Conservation (phyloP, 2,797 vertebrate species). For the Momotus momota region DNA sequence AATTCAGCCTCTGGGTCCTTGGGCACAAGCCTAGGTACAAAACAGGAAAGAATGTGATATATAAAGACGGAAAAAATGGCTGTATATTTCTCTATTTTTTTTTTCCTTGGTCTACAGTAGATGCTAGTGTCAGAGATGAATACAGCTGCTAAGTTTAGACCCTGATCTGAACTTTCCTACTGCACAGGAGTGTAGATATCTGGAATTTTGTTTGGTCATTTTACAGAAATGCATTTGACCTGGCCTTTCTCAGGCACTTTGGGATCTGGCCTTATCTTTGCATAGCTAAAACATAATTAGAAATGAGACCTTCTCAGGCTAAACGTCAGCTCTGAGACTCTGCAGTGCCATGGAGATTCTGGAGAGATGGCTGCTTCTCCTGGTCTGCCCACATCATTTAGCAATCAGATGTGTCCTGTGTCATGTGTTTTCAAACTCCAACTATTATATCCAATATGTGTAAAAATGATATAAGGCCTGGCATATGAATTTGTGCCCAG, state of each 20-base stretch:
- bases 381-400: background rate
- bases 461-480: background rate
- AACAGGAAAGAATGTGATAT: background rate
- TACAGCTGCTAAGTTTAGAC: conserved; percentile 27
- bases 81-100: background rate
- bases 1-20: background rate
- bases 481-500: background rate
- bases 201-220: conserved; percentile 35
- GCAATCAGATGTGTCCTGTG: background rate
- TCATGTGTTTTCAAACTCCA: background rate
- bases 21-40: background rate
- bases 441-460: background rate
- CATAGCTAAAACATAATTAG: background rate
- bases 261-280: background rate
- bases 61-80: background rate
- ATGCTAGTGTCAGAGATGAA: background rate
- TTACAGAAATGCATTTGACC: conserved; percentile 33
- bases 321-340: background rate
- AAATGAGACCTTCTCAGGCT: background rate
- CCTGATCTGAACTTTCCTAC: conserved; percentile 7
- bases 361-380: background rate
- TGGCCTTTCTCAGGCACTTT: background rate
- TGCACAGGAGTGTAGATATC: background rate
- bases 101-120: background rate
- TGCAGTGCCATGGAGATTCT: background rate